Conservation (phyloP, 2,113 vertebrate species). For the Andinoacara biseriatus region DNA sequence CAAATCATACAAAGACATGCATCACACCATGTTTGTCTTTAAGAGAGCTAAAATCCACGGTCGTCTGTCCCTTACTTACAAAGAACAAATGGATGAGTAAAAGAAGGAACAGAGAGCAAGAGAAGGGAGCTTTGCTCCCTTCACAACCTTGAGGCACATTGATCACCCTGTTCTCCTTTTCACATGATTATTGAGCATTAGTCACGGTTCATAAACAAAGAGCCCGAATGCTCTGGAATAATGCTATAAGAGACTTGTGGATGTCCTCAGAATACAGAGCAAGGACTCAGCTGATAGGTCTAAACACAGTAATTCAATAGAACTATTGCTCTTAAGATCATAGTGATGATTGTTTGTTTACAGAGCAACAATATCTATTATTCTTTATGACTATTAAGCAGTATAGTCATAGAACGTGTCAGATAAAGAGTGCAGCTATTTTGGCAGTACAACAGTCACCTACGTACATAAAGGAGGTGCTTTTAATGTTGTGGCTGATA, state of each 20-base stretch:
- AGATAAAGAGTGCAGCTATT: not conserved
- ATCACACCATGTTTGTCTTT: not conserved
- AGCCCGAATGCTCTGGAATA: conserved; percentile 17
- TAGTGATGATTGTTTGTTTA: not conserved
- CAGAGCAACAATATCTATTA: not conserved
- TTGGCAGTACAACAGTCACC: not conserved
- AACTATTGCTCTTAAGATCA: not conserved
- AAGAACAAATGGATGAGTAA: conserved; percentile 15
- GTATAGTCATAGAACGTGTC: not conserved
- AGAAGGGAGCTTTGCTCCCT: conserved; percentile 19
- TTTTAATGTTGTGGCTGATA: not conserved
- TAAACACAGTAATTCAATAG: not conserved
- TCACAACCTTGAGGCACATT: conserved; percentile 50
- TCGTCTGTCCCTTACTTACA: conserved; percentile 7
- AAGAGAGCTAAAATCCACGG: not conserved
- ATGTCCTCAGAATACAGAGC: conserved; percentile 13
- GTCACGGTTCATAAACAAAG: conserved; percentile 55
- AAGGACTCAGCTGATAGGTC: not conserved
- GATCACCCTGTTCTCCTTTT: conserved; percentile 42
- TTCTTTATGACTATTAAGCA: not conserved
- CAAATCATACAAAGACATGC: conserved; percentile 17
- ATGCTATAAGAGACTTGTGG: conserved; percentile 28
- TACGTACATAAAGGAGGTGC: not conserved
- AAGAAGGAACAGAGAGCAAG: not conserved
- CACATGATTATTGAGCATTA: conserved; percentile 62